A percentile compares a stretch with the other conserved stretches of the same genome.
phyloP scores from a whole-genome alignment of 2,797 vertebrate genomes.

The Clarias fuscus region DNA sequence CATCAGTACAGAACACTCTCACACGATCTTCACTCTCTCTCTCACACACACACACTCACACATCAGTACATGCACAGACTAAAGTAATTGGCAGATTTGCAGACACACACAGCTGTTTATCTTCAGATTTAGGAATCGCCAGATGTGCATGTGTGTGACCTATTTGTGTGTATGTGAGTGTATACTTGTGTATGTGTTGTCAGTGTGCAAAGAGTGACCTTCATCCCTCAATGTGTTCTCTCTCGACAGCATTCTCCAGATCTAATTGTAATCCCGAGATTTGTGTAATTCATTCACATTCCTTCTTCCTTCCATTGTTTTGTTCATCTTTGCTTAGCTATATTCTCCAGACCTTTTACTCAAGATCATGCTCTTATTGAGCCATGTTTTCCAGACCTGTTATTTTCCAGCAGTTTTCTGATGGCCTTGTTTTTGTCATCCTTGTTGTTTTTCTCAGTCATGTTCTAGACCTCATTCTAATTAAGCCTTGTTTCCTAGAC shows the following conservation, averaged over 20 bases:
- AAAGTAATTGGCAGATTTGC: constrained; percentile 29
- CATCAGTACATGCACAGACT: constrained; percentile 19
- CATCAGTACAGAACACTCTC: background rate
- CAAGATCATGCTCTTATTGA: background rate
- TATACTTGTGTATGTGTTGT: constrained; percentile 35
- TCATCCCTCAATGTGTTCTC: background rate
- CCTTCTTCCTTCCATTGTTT: background rate
- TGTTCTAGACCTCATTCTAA: background rate
- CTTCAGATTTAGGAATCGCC: constrained; percentile 8
- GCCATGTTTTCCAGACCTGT: background rate
- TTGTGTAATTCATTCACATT: background rate
- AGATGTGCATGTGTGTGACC: constrained; percentile 34
- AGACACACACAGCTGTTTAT: constrained; percentile 23
- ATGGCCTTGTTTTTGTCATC: background rate
- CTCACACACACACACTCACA: background rate
- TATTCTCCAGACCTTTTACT: background rate
- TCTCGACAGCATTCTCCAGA: background rate
- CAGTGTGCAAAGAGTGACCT: background rate
- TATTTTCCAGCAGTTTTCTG: background rate
- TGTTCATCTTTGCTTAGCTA: background rate
- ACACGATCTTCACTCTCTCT: background rate
- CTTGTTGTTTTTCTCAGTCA: background rate
- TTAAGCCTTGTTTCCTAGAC: background rate
- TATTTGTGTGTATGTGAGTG: constrained; percentile 11
- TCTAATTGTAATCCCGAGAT: background rate